Base-by-base conservation (phyloP, 2,113 vertebrate species). In the Anarrhichthys ocellatus region DNA sequence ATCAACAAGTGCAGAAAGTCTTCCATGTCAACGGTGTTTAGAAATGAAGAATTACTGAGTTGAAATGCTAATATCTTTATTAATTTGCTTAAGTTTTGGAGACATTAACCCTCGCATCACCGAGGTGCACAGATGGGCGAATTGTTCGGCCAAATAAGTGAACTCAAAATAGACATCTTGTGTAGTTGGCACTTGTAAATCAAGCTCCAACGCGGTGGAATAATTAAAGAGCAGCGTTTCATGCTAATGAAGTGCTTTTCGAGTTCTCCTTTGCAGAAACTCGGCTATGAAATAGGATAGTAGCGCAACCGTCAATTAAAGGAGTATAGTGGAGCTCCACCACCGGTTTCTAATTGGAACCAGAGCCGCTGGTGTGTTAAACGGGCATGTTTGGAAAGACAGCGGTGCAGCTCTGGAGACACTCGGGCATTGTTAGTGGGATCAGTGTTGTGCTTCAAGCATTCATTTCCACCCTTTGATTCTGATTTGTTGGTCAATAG, bases 221-320 rank as follows among this genome's bases (percentile, higher is more conserved):
- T 86, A 80, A 90, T 90, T 91, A 87, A 89, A 92, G 82, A 86
- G 83, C 18, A 77, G 70, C 73, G n/a, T 86, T 82, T 81, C 81
- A 72, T 84, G 81, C 80, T 90, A 90, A 92, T 89, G n/a, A 90
- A 88, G 88, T 90, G 86, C 79, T 91, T 89, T 91, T 90, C 67
- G 89, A 88, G 79, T 88, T 89, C 76, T 74, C 22, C 82, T 71
- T 77, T 85, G 44, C 74, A 78, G 85, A 84, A 78, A 85, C 71
- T 80, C 10, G 10, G 63, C 82, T 83, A 71, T 92, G 89, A 92
- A 92, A 91, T 81, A 70, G 83, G 86, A 91, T 90, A 89, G 85
- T 87, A 85, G 91, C 59, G n/a, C 78, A 90, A 83, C 83, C 78
- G 62, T 90, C 91, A 92, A 91, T 92, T 93, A 90, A 86, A 85